phyloP scores from a whole-genome alignment of 2,113 vertebrate species.

The Pogona vitticeps region DNA sequence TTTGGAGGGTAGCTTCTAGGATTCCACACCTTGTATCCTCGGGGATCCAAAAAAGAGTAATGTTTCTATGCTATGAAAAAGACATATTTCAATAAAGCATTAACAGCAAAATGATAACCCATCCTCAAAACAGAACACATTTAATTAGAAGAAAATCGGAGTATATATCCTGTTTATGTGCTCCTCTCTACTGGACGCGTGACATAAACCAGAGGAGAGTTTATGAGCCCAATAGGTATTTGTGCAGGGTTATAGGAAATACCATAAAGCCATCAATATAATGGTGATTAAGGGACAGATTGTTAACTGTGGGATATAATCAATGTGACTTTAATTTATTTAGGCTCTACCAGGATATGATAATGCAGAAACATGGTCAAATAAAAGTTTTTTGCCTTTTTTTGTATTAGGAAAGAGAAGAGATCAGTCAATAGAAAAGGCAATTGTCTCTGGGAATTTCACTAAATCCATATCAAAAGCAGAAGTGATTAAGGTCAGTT shows the following conservation, averaged over 20 bases:
- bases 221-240: conserved; percentile 30
- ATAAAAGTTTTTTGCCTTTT: background rate
- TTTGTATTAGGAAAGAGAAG: background rate
- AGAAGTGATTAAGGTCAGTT: no score
- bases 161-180: conserved; percentile 58
- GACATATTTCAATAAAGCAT: background rate
- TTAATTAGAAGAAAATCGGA: conserved; percentile 54
- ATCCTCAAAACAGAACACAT: conserved; percentile 36
- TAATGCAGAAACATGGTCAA: background rate
- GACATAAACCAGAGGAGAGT: conserved; percentile 35
- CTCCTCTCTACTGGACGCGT: conserved; percentile 44
- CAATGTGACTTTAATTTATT: conserved; percentile 15
- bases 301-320: background rate
- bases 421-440: background rate
- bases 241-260: conserved; percentile 29
- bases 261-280: conserved; percentile 13
- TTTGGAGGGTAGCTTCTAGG: no score
- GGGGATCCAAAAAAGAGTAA: no score
- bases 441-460: background rate
- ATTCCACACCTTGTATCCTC: no score
- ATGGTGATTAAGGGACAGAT: conserved; percentile 34
- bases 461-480: background rate
- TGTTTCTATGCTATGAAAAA: no score
- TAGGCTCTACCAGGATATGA: background rate
- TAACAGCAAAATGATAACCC: background rate